Evolutionary conservation across 2,888 invertebrate species (phyloP), one percentile per base, ranked within the genome.

Genomic region (Endotricha flammealis): DNA sequence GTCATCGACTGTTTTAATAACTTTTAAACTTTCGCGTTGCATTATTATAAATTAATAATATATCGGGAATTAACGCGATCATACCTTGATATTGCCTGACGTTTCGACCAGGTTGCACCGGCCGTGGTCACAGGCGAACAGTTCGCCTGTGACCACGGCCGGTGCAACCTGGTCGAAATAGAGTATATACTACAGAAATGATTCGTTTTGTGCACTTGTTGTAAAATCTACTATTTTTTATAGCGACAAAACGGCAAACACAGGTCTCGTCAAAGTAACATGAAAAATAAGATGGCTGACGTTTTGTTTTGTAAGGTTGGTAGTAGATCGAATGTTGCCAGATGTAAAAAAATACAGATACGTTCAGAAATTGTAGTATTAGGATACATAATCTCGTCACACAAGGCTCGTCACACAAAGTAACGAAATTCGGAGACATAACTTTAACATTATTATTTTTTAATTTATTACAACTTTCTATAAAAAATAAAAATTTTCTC

Each of bases 391-490:
- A 29, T 29, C 16, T 29, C 29, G 29, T 29, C 11, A 29, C 17
- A 29, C 29, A 29, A 29, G 29, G 17, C 29, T 29, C 29, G 29
- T 29, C 17, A 29, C 29, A 29, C 29, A 29, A 29, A 29, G 29
- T 29, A 29, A 29, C 29, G 10, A 9, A 29, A 29, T 29, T 16
- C 17, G 29, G 29, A 17, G 16, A 29, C 29, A 16, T 13, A 16
- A 16, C 16, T 16, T 16, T 16, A 16, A 16, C 16, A 16, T 16
- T 9, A 8, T 29, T 29, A n/a, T n/a, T 29, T 29, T 17, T 29
- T 17, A 0, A 29, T 17, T 29, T 29, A 29, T 29, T 29, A 29
- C 3, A 4, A 29, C 14, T 16, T 14, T 29, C 16, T 29, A 16
- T 10, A 29, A 29, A 29, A 10, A 29, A 29, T 10, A 9, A 16